Evolutionary conservation across 2,797 vertebrate genomes (phyloP).

Genomic region (Lycodopsis pacificus): DNA sequence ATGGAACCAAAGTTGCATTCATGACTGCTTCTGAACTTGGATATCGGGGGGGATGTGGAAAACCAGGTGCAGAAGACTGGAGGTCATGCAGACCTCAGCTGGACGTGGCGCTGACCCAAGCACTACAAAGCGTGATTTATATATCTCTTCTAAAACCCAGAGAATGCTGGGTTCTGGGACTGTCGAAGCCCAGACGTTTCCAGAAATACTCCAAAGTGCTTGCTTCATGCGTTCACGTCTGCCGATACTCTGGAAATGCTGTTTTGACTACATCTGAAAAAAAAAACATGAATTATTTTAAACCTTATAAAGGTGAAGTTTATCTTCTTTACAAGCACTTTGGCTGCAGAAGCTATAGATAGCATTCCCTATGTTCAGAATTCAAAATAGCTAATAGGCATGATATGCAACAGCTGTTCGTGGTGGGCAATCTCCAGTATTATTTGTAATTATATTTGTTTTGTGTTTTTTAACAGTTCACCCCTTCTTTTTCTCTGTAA

Average conservation of each 20-base stretch:
- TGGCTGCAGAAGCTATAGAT: not conserved
- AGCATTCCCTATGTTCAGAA: not conserved
- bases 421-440: not conserved
- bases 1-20: slow-evolving; percentile 24
- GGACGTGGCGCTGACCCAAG: slow-evolving; percentile 61
- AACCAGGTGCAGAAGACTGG: slow-evolving; percentile 55
- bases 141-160: slow-evolving; percentile 5
- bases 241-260: not conserved
- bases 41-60: slow-evolving; percentile 32
- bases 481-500: not conserved
- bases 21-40: slow-evolving; percentile 29
- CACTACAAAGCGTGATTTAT: slow-evolving; percentile 67
- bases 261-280: not conserved
- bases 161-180: slow-evolving; percentile 18
- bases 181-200: slow-evolving; percentile 30
- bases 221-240: not conserved
- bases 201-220: slow-evolving; percentile 18
- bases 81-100: slow-evolving; percentile 64
- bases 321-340: slow-evolving; percentile 5
- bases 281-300: not conserved
- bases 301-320: not conserved
- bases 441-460: slow-evolving; percentile 34
- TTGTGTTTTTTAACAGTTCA: not conserved
- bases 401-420: not conserved
- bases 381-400: not conserved